Evolutionary conservation across 2,797 vertebrate genomes (phyloP).

Genomic region (Tiaroga cobitis): DNA sequence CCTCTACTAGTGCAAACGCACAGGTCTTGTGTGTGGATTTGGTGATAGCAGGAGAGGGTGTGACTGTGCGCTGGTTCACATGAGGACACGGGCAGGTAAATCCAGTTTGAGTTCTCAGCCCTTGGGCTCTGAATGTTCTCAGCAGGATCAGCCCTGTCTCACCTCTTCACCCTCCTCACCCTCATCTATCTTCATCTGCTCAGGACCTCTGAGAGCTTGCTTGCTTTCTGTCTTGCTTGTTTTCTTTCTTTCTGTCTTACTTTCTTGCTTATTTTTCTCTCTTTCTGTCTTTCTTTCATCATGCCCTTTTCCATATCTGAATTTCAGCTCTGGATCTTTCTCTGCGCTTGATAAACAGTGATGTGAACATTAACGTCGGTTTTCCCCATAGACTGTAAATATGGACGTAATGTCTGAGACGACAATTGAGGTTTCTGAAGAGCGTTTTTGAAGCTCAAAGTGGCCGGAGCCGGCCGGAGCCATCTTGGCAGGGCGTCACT

Average conservation of each 20-base stretch:
- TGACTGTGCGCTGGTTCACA: constrained; percentile 56
- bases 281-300: neutral
- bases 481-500: too few relatives aligned
- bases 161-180: neutral
- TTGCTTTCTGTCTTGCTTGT: neutral
- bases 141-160: constrained; percentile 19
- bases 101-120: constrained; percentile 72
- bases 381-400: neutral
- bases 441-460: too few relatives aligned
- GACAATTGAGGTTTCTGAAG: too few relatives aligned
- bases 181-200: constrained; percentile 19
- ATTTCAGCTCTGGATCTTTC: neutral
- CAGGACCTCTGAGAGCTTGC: neutral
- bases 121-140: constrained; percentile 66
- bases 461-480: too few relatives aligned
- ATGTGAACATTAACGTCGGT: neutral
- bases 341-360: neutral
- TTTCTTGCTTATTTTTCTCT: too few relatives aligned
- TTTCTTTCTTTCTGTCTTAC: neutral
- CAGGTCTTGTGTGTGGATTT: neutral
- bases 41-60: constrained; percentile 22
- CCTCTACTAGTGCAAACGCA: neutral
- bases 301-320: neutral
- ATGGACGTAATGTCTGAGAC: too few relatives aligned
- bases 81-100: constrained; percentile 71